A percentile compares a stretch with the other conserved stretches of the same genome.
These are phyloP conservation scores for Drosophila teissieri DNA, from an alignment of 1,140 invertebrate genomes.

Conservation along the genomic window DNA sequence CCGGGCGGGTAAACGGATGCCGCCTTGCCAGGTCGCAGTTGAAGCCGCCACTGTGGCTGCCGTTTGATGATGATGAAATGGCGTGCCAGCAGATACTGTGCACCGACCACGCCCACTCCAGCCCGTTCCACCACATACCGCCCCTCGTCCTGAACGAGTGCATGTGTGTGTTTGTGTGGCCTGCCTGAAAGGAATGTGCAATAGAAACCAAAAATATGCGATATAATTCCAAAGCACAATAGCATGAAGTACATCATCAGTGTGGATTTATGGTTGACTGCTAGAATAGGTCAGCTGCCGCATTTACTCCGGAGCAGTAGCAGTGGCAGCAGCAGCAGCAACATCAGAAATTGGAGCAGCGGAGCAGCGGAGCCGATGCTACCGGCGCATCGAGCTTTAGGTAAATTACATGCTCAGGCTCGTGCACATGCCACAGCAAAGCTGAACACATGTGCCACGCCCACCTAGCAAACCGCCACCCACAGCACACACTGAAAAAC, in stretches of 20 bases:
- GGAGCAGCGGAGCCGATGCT: conserved; percentile 19
- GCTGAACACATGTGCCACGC: conserved; percentile 45
- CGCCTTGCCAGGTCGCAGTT: conserved; percentile 43
- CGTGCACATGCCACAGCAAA: conserved; percentile 56
- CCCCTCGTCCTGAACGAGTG: background rate
- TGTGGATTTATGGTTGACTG: conserved; percentile 83
- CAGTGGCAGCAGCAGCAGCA: conserved; percentile 19
- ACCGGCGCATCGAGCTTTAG: conserved; percentile 68
- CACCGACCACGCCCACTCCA: conserved; percentile 26
- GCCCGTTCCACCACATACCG: conserved; percentile 3
- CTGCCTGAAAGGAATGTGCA: conserved; percentile 80
- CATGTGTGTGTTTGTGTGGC: conserved; percentile 26
- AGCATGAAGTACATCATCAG: conserved; percentile 82
- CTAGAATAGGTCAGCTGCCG: conserved; percentile 80
- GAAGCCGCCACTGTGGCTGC: conserved; percentile 40
- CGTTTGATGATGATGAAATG: conserved; percentile 81
- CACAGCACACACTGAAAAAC: conserved; percentile 1
- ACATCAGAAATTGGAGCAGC: conserved; percentile 47
- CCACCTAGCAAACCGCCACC: conserved; percentile 14
- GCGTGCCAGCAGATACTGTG: conserved; percentile 68
- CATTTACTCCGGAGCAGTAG: conserved; percentile 61
- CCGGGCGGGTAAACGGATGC: conserved; percentile 32
- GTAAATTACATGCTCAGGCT: conserved; percentile 76
- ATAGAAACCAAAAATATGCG: conserved; percentile 83
- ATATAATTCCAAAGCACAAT: conserved; percentile 82